Conservation (phyloP, 1,140 invertebrate genomes). For the Drosophila subobscura region DNA sequence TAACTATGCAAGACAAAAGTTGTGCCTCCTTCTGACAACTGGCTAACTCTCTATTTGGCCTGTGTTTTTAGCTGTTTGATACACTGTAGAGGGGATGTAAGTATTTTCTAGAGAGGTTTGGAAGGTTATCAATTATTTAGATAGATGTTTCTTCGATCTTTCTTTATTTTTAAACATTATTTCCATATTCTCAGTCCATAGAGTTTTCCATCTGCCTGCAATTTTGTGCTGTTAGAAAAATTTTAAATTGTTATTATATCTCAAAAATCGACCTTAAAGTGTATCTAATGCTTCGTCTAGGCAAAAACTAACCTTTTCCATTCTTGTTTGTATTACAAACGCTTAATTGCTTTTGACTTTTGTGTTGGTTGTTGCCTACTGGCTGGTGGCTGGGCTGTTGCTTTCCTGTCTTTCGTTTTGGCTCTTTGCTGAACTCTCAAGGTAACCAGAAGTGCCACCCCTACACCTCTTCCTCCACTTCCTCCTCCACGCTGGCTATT, state of each 20-base stretch:
- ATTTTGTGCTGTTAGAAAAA: too few species aligned
- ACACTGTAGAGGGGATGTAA: too few species aligned
- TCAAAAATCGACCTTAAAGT: too few species aligned
- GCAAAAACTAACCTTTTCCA: too few species aligned
- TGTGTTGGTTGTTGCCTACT: constrained; percentile 9
- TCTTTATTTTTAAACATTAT: too few species aligned
- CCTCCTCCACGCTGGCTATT: constrained; percentile 30
- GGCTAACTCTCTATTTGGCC: constrained; percentile 22
- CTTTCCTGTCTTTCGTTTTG: constrained; percentile 53
- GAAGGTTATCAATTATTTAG: too few species aligned
- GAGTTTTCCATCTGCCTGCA: too few species aligned
- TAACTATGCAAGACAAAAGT: constrained; percentile 69
- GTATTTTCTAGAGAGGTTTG: too few species aligned
- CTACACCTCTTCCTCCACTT: neutral
- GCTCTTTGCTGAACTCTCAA: constrained; percentile 68
- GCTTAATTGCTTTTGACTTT: constrained; percentile 72
- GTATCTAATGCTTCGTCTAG: too few species aligned
- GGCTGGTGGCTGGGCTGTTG: constrained; percentile 3
- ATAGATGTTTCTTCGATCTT: too few species aligned
- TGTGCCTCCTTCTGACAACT: constrained; percentile 30
- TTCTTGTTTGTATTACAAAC: constrained; percentile 43
- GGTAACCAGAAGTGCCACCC: constrained; percentile 43
- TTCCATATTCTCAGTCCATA: too few species aligned
- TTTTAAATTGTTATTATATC: too few species aligned
- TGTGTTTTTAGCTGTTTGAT: constrained; percentile 28